Evolutionary conservation across 2,797 vertebrate genomes (phyloP).

Genomic region (Phoebastria nigripes): DNA sequence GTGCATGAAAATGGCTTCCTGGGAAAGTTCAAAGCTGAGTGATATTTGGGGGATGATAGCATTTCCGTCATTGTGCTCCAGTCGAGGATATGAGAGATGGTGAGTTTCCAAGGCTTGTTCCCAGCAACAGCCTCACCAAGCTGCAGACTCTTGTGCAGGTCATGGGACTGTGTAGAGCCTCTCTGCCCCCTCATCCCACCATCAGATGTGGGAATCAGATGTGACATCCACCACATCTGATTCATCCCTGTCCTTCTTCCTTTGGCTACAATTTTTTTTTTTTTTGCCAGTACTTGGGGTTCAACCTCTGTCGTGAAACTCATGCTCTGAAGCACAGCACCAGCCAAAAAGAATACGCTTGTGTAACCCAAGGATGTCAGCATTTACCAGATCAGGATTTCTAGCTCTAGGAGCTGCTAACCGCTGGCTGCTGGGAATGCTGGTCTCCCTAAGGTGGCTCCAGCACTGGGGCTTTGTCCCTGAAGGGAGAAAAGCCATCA

Average conservation of each 20-base stretch:
- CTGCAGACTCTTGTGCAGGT: background rate
- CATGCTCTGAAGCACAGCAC: background rate
- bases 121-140: background rate
- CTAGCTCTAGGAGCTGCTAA: background rate
- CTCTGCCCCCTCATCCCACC: background rate
- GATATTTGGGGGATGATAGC: background rate
- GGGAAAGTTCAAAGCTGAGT: background rate
- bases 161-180: background rate
- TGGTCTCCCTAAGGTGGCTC: background rate
- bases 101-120: background rate
- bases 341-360: background rate
- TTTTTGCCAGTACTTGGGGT: background rate
- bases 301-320: background rate
- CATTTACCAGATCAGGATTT: background rate
- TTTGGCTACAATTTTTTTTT: background rate
- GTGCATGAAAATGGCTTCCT: background rate
- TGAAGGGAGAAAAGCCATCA: background rate
- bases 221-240: background rate
- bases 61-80: background rate
- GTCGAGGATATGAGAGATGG: background rate
- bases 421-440: background rate
- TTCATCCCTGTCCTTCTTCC: background rate
- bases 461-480: background rate
- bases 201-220: background rate
- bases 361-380: background rate